A percentile compares a stretch with the other conserved stretches of the same genome.
Conservation (phyloP, 1,140 invertebrate genomes). For the Samia ricini region DNA sequence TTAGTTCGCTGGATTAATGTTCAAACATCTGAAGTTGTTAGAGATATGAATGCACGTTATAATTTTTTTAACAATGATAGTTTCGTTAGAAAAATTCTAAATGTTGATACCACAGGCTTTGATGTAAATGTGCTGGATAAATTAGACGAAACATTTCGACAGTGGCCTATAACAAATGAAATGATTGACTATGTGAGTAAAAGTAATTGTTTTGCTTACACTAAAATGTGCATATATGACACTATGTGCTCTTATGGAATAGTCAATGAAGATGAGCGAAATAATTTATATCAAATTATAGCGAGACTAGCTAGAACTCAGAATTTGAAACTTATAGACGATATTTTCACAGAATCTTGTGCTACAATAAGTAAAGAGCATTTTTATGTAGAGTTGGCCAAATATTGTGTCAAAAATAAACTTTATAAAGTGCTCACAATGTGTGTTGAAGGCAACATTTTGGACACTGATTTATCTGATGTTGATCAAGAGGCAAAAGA, state of each 20-base stretch:
- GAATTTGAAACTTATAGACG: conserved; percentile 75
- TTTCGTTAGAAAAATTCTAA: conserved; percentile 59
- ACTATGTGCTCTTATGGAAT: conserved; percentile 78
- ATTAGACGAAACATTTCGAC: conserved; percentile 73
- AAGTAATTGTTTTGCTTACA: conserved; percentile 71
- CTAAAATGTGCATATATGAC: conserved; percentile 78
- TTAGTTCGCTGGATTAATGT: conserved; percentile 77
- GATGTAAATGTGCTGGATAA: conserved; percentile 54
- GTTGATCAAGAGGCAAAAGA: conserved; percentile 62
- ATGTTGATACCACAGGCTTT: conserved; percentile 65
- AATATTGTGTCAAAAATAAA: conserved; percentile 77
- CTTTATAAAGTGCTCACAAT: conserved; percentile 72
- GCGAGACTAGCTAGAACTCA: conserved; percentile 73
- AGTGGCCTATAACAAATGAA: conserved; percentile 77
- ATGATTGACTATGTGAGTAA: conserved; percentile 78
- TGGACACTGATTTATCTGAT: conserved; percentile 57
- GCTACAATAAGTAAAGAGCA: conserved; percentile 76
- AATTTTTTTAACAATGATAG: conserved; percentile 67
- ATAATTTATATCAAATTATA: conserved; percentile 75
- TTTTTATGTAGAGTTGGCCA: conserved; percentile 77
- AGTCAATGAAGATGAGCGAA: conserved; percentile 73
- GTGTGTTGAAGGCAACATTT: conserved; percentile 67
- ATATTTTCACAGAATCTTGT: conserved; percentile 75
- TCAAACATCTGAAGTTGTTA: conserved; percentile 66
- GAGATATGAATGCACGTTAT: conserved; percentile 67